Base-by-base conservation (phyloP, 2,797 vertebrate genomes). In the Rachycentron canadum region DNA sequence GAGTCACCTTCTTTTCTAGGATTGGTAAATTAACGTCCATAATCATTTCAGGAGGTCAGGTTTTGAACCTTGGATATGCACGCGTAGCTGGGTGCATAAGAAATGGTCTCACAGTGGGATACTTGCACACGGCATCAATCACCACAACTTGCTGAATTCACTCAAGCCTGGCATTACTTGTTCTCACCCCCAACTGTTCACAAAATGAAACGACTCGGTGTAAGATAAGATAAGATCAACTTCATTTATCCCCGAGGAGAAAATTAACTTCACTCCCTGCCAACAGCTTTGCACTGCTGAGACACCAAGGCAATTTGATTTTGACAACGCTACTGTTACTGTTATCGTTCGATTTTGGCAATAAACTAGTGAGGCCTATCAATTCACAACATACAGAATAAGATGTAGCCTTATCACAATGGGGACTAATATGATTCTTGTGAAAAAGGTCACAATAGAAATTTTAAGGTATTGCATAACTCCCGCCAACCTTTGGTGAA, bases 131-230 rank as follows among this genome's bases (percentile, higher is more conserved):
- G 30, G 73, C 58, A 83, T 77, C 66, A 62, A 75, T 84, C 69
- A 17, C 34, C 36, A 23, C 25, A 57, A 30, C 32, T 50, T 49
- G 55, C 71, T 63, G 67, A 78, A 38, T 56, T 66, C 57, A 84
- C 61, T 55, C 60, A n/a, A 7, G 47, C 9, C 11, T 58, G 17
- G 21, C 53, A 78, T 71, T 12, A 41, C 40, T 40, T 57, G 21
- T 59, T 61, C 59, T 80, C 50, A 80, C 71, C 71, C 60, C 62
- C 3, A 6, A 50, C 60, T 74, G 57, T 72, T 85, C 68, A 43
- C 14, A 14, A 53, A 80, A 76, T 76, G 13, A 73, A 80, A 63
- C 34, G 19, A 77, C 34, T 69, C 0, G 0, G 53, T 40, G 34
- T 73, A 19, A 59, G 19, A 73, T 57, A 12, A 66, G 41, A 25